Base-by-base conservation (phyloP, 2,888 invertebrate species). In the Azorinus chamasolen region DNA sequence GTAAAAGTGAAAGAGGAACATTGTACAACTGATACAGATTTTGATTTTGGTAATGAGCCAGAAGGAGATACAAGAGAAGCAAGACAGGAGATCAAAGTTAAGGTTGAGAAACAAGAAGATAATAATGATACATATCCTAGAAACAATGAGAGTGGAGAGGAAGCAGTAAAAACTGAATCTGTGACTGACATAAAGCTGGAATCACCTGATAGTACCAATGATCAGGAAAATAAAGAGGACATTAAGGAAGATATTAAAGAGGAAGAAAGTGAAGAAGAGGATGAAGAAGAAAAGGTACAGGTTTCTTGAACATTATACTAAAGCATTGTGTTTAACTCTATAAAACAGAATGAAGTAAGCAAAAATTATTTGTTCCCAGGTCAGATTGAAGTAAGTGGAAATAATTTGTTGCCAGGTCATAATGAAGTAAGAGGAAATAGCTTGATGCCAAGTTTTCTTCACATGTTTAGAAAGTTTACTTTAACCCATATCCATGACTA, bases 261-360 rank as follows among this genome's bases (percentile, higher is more conserved):
- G 2, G 18, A 14, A 18, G 25, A 39, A 41, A 50, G 53, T 12
- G 58, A 20, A 48, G 68, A 68, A 4, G 65, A 73, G 50, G 66
- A 59, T 25, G 43, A 61, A 20, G 76, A 68, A 46, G 57, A 63
- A 41, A 54, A 69, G 22, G 72, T 59, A 58, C 32, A 58, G 25
- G n/a, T n/a, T n/a, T n/a, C n/a, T n/a, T n/a, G n/a, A n/a, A n/a
- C n/a, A n/a, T n/a, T n/a, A n/a, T n/a, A n/a, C n/a, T n/a, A n/a
- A n/a, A n/a, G n/a, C n/a, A n/a, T n/a, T n/a, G n/a, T n/a, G n/a
- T n/a, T n/a, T n/a, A n/a, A n/a, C n/a, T n/a, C n/a, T n/a, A n/a
- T n/a, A n/a, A n/a, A n/a, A n/a, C n/a, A n/a, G n/a, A n/a, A n/a
- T n/a, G n/a, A n/a, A n/a, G n/a, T n/a, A n/a, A n/a, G n/a, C n/a